Conservation (phyloP, 2,113 vertebrate species). For the Empidonax traillii region DNA sequence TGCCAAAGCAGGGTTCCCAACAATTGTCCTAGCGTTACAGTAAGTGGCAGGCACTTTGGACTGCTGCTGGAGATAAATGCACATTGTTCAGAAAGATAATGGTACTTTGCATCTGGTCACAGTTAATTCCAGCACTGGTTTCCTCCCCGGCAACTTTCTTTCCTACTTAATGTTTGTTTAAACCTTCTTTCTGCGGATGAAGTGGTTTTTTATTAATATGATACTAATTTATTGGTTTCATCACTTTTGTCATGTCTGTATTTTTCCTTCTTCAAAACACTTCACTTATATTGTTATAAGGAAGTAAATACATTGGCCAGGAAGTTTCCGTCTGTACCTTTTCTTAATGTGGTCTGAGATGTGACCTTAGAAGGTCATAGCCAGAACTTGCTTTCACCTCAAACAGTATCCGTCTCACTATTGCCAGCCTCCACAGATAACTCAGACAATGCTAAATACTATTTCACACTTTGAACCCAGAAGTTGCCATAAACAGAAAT, state of each 20-base stretch:
- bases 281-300: background rate
- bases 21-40: background rate
- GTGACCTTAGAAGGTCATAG: background rate
- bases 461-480: background rate
- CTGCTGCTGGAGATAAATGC: background rate
- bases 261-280: conserved; percentile 8
- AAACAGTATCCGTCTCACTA: background rate
- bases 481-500: background rate
- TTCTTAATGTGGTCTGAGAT: background rate
- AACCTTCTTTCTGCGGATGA: background rate
- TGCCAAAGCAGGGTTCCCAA: background rate
- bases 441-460: background rate
- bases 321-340: background rate
- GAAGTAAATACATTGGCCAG: background rate
- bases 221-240: conserved; percentile 16
- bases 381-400: background rate
- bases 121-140: background rate
- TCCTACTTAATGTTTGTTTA: conserved; percentile 32
- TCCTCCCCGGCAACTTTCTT: conserved; percentile 1
- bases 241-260: background rate
- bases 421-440: background rate
- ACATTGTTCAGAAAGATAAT: conserved; percentile 13
- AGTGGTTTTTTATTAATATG: background rate
- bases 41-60: background rate
- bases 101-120: background rate